Percentiles rank a stretch among this genome's conserved stretches.
phyloP scores from a whole-genome alignment of 2,888 invertebrate species.

The Melinaea menophilus region DNA sequence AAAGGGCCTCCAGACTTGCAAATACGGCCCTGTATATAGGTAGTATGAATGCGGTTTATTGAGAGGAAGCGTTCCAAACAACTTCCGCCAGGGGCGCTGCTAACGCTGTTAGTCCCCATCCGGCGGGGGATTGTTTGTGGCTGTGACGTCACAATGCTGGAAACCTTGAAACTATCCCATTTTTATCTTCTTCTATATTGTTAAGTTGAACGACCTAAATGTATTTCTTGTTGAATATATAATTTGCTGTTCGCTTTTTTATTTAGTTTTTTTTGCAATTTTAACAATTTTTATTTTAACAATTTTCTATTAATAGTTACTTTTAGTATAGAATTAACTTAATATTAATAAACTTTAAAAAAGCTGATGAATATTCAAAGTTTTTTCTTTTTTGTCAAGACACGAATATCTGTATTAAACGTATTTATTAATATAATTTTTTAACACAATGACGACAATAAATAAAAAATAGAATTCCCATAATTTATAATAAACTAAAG shows the following conservation, averaged over 20 bases:
- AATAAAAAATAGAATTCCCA: too few species aligned
- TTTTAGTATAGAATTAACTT: too few species aligned
- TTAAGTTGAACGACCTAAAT: background rate
- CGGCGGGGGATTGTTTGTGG: constrained; percentile 58
- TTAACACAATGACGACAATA: too few species aligned
- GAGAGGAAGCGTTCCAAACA: constrained; percentile 25
- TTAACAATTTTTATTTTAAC: too few species aligned
- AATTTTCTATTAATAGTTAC: too few species aligned
- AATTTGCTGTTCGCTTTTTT: background rate
- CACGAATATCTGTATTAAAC: too few species aligned
- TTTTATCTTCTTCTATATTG: background rate
- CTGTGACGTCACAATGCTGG: constrained; percentile 33
- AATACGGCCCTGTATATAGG: background rate
- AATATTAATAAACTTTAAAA: too few species aligned
- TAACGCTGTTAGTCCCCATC: constrained; percentile 55
- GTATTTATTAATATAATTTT: too few species aligned
- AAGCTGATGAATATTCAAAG: too few species aligned
- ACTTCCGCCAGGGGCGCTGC: constrained; percentile 30
- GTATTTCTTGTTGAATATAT: constrained; percentile 1
- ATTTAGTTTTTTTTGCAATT: background rate
- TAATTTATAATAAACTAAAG: too few species aligned
- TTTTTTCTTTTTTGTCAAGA: too few species aligned
- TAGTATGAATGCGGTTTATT: constrained; percentile 11
- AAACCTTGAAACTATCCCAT: constrained; percentile 3
- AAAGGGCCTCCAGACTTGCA: too few species aligned